A percentile compares a stretch with the other conserved stretches of the same genome.
Evolutionary conservation across 2,797 vertebrate species (phyloP).

Genomic region (Heliangelus exortis): DNA sequence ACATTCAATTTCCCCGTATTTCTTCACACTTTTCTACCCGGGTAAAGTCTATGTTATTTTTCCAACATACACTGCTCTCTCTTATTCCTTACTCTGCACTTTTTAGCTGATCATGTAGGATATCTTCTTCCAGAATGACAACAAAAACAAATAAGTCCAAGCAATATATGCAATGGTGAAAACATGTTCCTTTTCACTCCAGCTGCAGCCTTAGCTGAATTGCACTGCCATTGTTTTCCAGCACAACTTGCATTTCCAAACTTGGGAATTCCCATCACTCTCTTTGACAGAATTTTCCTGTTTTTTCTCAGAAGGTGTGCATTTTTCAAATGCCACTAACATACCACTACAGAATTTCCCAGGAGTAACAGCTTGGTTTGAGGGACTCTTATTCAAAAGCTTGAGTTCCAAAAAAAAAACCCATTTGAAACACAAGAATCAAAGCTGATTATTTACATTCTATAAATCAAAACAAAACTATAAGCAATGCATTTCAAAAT

Average conservation of each 20-base stretch:
- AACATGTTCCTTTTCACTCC: constrained; percentile 49
- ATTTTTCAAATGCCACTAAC: constrained; percentile 85
- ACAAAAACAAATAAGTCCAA: background rate
- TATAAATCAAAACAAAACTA: constrained; percentile 65
- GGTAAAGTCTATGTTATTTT: constrained; percentile 14
- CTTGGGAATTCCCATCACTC: constrained; percentile 86
- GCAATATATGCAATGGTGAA: constrained; percentile 2
- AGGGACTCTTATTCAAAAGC: constrained; percentile 61
- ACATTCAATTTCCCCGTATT: constrained; percentile 54
- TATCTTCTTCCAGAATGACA: constrained; percentile 22
- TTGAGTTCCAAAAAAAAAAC: constrained; percentile 54
- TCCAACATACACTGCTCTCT: constrained; percentile 26
- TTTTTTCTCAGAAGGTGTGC: constrained; percentile 82
- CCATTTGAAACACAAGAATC: constrained; percentile 61
- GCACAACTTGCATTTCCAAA: constrained; percentile 71
- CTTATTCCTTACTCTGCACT: constrained; percentile 41
- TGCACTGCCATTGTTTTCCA: constrained; percentile 65
- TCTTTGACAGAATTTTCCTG: constrained; percentile 88
- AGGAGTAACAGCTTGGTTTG: constrained; percentile 81
- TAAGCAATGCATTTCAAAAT: constrained; percentile 52
- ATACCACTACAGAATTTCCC: constrained; percentile 82
- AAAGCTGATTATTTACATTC: constrained; percentile 55
- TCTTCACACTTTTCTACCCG: constrained; percentile 43
- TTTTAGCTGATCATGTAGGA: constrained; percentile 6
- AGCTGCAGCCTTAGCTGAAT: constrained; percentile 70